Evolutionary conservation across 2,888 invertebrate species (phyloP).

Genomic region (Exocentrus adspersus): DNA sequence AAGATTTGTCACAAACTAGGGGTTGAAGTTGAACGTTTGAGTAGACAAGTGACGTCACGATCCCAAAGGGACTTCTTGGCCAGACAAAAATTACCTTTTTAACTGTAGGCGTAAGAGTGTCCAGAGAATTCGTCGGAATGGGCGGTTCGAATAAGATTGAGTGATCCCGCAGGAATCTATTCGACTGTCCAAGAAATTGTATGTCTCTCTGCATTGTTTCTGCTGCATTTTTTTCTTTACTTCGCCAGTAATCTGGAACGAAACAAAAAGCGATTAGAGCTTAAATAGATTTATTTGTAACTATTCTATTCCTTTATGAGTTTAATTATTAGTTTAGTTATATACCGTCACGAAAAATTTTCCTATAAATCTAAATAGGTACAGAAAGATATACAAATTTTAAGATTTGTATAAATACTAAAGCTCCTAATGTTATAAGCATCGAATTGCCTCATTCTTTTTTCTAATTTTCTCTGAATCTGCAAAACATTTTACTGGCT

Average conservation of each 20-base stretch:
- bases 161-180: conserved; percentile 59
- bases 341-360: no score
- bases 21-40: conserved; percentile 50
- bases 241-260: conserved; percentile 32
- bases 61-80: conserved; percentile 55
- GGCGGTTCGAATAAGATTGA: conserved; percentile 63
- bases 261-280: conserved; percentile 26
- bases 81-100: conserved; percentile 65
- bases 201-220: conserved; percentile 44
- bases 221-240: conserved; percentile 36
- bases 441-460: no score
- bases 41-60: conserved; percentile 58
- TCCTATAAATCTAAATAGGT: no score
- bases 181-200: conserved; percentile 43
- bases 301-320: no score
- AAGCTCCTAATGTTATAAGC: no score
- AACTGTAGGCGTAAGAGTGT: conserved; percentile 60
- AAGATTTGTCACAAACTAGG: conserved; percentile 20
- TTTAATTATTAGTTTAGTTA: no score
- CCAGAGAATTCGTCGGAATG: conserved; percentile 58
- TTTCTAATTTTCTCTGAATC: no score
- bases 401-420: no score
- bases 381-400: no score
- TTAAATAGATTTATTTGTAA: conserved; percentile 23
- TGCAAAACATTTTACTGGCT: no score